phyloP scores from a whole-genome alignment of 2,113 vertebrate species.

The Aptenodytes patagonicus region DNA sequence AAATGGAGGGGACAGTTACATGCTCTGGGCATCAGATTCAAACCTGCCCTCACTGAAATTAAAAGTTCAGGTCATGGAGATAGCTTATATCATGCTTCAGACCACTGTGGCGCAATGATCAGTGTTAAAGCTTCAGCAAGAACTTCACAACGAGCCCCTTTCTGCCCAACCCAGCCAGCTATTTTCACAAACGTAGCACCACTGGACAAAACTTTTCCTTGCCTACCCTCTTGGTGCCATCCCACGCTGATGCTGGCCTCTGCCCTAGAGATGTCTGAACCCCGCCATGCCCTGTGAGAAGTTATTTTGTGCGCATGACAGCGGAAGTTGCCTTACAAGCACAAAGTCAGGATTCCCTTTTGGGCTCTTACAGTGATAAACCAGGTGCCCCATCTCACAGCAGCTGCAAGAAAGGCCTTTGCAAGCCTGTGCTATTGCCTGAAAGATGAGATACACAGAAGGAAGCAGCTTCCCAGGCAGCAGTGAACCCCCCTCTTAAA shows the following conservation, averaged over 20 bases:
- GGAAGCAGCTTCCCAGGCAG: not conserved
- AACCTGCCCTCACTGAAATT: not conserved
- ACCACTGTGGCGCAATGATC: not conserved
- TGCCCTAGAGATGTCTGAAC: not conserved
- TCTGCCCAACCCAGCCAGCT: not conserved
- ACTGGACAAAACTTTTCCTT: not conserved
- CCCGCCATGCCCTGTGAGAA: not conserved
- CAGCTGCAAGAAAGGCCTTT: not conserved
- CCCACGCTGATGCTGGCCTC: not conserved
- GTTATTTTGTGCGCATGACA: accelerated
- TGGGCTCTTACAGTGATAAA: accelerated
- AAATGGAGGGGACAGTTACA: not conserved
- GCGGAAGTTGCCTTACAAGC: not conserved
- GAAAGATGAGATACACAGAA: not conserved
- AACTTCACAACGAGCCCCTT: not conserved
- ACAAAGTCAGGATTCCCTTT: not conserved
- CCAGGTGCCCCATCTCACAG: too few relatives aligned
- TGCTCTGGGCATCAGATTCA: not conserved
- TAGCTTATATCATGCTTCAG: not conserved
- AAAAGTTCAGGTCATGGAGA: not conserved
- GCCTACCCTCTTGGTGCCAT: not conserved
- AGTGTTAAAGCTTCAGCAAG: not conserved
- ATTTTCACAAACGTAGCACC: not conserved
- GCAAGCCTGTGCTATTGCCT: not conserved
- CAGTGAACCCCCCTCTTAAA: not conserved